Percentiles rank a stretch among this genome's conserved stretches.
Conservation (phyloP, 2,888 invertebrate genomes). For the Lasioglossum lativentre region DNA sequence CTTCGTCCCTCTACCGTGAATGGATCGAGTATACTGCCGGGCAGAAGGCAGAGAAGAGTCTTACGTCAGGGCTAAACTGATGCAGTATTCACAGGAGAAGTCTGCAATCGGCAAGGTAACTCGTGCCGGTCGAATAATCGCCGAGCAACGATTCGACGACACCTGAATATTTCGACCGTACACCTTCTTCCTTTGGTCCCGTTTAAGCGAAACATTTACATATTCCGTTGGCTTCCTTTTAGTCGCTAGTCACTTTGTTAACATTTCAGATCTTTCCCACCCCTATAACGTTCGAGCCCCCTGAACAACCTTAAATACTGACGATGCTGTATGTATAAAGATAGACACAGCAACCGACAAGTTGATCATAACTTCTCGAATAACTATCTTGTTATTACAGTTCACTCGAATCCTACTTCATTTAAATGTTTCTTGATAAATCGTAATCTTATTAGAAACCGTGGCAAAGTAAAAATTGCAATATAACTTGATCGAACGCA, state of each 20-base stretch:
- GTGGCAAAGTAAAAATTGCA: no score
- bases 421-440: no score
- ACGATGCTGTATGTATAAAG: background rate
- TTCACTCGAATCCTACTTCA: no score
- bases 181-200: background rate
- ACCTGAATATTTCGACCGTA: conserved; percentile 15
- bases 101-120: conserved; percentile 24
- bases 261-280: background rate
- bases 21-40: conserved; percentile 42
- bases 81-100: conserved; percentile 55
- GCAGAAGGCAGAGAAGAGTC: conserved; percentile 51
- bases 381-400: no score
- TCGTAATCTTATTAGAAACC: no score
- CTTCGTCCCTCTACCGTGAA: conserved; percentile 9
- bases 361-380: background rate
- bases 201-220: background rate
- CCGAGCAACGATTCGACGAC: conserved; percentile 30
- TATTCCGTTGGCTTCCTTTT: background rate
- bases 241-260: background rate
- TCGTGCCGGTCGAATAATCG: conserved; percentile 35
- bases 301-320: background rate
- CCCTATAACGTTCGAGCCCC: background rate
- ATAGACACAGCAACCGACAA: background rate
- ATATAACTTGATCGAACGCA: no score
- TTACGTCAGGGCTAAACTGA: conserved; percentile 50